Conservation (phyloP, 1,140 invertebrate species). For the Agrilus planipennis region DNA sequence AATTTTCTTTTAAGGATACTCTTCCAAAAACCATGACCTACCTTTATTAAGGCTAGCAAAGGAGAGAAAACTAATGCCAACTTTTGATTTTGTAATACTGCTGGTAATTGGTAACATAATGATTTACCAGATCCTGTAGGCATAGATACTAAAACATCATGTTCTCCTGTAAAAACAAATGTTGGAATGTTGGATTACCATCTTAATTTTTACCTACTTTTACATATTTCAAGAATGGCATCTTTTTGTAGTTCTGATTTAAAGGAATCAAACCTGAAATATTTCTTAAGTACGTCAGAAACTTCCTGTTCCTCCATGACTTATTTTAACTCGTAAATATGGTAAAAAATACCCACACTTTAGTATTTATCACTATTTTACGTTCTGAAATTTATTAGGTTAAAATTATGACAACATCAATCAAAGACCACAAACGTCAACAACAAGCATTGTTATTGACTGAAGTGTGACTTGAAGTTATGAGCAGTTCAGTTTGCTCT, state of each 20-base stretch:
- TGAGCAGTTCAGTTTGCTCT: too few species aligned
- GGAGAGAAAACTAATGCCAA: slow-evolving; percentile 85
- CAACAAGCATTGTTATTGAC: too few species aligned
- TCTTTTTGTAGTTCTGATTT: slow-evolving; percentile 28
- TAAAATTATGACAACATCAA: too few species aligned
- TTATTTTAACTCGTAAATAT: background rate
- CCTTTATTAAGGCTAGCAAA: slow-evolving; percentile 74
- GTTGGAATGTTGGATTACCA: slow-evolving; percentile 3
- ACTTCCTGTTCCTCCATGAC: slow-evolving; percentile 19
- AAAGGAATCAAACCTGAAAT: slow-evolving; percentile 29
- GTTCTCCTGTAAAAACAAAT: slow-evolving; percentile 44
- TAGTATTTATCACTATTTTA: too few species aligned
- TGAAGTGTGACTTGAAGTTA: too few species aligned
- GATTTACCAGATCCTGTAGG: slow-evolving; percentile 94
- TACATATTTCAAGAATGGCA: slow-evolving; percentile 26
- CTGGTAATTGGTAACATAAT: slow-evolving; percentile 87
- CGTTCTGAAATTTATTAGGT: too few species aligned
- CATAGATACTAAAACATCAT: slow-evolving; percentile 78
- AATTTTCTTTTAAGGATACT: too few species aligned
- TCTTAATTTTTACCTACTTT: slow-evolving; percentile 17
- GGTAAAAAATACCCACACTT: too few species aligned
- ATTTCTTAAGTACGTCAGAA: slow-evolving; percentile 19
- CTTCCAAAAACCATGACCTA: slow-evolving; percentile 30
- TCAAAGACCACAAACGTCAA: too few species aligned
- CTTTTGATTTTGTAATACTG: slow-evolving; percentile 58